Evolutionary conservation across 2,113 vertebrate genomes (phyloP), one percentile per base, ranked within the genome.

Genomic region (Ophiodon elongatus): DNA sequence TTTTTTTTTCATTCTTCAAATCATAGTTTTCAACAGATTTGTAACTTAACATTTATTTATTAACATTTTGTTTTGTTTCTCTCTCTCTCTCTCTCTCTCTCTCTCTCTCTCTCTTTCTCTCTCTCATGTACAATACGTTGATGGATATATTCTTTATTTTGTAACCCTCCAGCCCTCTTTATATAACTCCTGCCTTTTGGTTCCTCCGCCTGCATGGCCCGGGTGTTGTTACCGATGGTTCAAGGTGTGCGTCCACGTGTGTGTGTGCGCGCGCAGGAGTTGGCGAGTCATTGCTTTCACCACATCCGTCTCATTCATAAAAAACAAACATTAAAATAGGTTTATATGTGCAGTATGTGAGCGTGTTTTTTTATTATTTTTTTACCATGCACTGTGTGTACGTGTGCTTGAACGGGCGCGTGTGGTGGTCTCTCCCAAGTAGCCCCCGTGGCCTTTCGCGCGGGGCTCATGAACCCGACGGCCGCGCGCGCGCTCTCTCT

Each of bases 1-100:
- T 92, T 90, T 8, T 23, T 43, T 47, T 14, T 57, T 83, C 89
- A 91, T 93, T 45, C 85, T 84, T 85, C 71, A 91, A 88, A 92
- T 87, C 91, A 87, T 92, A 90, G 85, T 93, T 94, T 92, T 92
- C 85, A 83, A 93, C 86, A 91, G 91, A 93, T 94, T 93, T 94
- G 79, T 93, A 93, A 89, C 87, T 89, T 92, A 33, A 57, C 43
- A 85, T 92, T 94, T 92, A 89, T 94, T 94, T 90, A 89, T 90
- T 73, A 65, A 86, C 70, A 86, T 86, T 88, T 86, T 27, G 1
- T 59, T 29, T 29, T 4, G 13, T 15, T 11, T 45, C n/a, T 45
- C 4, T 45, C 14, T 45, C 8, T 45, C 43, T 45, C 43, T 45
- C 43, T 45, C 43, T 14, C 14, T 45, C n/a, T 45, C 4, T 45